These are phyloP conservation scores for Apodemus agrarius DNA, from an alignment of 2,797 vertebrate genomes.

Conservation along the genomic window DNA sequence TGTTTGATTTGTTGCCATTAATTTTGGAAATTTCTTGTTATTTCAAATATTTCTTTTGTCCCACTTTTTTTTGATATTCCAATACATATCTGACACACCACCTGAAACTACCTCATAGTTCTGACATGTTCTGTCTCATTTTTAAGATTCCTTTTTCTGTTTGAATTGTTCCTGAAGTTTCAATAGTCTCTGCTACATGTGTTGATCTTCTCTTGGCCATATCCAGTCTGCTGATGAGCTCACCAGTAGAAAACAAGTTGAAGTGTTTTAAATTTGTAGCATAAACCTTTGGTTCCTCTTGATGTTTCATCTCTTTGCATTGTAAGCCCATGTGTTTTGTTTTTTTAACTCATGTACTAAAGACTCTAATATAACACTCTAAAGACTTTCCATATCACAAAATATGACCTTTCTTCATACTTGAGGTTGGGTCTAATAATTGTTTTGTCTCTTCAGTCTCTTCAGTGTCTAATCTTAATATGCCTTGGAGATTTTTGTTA, in stretches of 20 bases:
- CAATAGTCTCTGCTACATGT: neutral
- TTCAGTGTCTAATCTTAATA: neutral
- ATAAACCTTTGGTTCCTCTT: conserved; percentile 25
- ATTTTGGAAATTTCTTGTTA: neutral
- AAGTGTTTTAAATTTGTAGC: neutral
- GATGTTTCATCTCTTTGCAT: neutral
- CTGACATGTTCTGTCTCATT: neutral
- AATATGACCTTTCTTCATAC: neutral
- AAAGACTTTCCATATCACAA: neutral
- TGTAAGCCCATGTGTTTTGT: neutral
- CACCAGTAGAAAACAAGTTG: neutral
- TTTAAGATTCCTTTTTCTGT: neutral
- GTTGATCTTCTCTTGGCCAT: neutral
- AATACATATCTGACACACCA: neutral
- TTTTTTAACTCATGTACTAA: neutral
- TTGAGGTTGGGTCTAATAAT: neutral
- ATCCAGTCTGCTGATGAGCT: neutral
- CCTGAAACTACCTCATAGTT: neutral
- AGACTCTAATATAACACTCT: neutral
- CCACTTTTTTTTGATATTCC: neutral
- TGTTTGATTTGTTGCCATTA: neutral
- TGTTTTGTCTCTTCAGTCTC: neutral
- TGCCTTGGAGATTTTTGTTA: conserved; percentile 21
- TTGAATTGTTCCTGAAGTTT: conserved; percentile 23
- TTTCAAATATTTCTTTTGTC: neutral